Evolutionary conservation across 2,888 invertebrate species (phyloP), one percentile per base, ranked within the genome.

Genomic region (Monoplex corrugatus): DNA sequence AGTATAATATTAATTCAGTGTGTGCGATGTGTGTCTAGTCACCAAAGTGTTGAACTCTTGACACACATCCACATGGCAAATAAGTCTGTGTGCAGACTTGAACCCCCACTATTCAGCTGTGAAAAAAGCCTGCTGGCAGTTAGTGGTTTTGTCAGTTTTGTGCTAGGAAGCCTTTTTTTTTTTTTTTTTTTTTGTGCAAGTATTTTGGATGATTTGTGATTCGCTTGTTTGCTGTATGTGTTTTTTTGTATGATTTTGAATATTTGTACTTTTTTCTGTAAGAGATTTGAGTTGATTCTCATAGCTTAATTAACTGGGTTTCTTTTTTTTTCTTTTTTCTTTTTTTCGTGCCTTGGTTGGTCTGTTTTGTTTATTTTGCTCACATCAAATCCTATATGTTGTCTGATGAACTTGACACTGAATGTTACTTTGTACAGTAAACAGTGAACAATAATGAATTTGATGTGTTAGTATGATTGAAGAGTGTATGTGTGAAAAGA

Each of bases 391-490:
- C 32, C 43, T 43, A 28, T 43, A 43, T 80, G 40, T 80, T 43
- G 78, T 80, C 40, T 23, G 28, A 6, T 80, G 78, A 43, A 43
- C 28, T 32, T 43, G n/a, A n/a, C n/a, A n/a, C n/a, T n/a, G 32
- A 2, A 40, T 43, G 43, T 80, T 68, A n/a, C n/a, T 80, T 40
- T 80, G 78, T 80, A 80, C 28, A 80, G 78, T 43, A 43, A 80
- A 43, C 78, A 80, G 5, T 80, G 78, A 43, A 80, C 78, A 80
- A 43, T 10, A 8, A 28, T 23, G 32, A 80, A 80, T 43, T 40
- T 80, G 16, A 43, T 43, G 40, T 16, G 38, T n/a, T 75, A 38
- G 16, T 75, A 35, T 35, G 16, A 35, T n/a, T 75, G 35, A 75
- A 38, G 16, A n/a, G 19, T 38, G 35, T 75, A 38, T 19, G 16